Evolutionary conservation across 1,140 invertebrate species (phyloP), one percentile per base, ranked within the genome.

Genomic region (Microvelia longipes): DNA sequence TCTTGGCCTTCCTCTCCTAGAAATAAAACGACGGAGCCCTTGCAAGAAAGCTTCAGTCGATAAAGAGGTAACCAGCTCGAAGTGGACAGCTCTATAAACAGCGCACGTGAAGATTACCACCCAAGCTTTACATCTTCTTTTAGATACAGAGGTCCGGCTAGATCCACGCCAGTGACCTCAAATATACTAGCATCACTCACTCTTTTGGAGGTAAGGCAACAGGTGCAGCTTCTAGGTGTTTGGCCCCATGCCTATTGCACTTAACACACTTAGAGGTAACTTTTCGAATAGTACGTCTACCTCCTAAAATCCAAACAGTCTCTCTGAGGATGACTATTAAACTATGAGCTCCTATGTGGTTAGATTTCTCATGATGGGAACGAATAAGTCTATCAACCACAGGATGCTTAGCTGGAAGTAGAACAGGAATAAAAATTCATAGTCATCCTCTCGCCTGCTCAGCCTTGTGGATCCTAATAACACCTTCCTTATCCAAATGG

Each of bases 31-130:
- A 26, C 76, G 29, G 2, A 78, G 72, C 1, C 70, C 75, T 65
- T 74, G 62, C 1, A 78, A 28, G 71, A 78, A 78, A 27, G 29
- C 64, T 11, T 75, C 72, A 19, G 76, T 76, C 0, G 74, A 74
- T 27, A 78, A 69, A 2, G 76, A 75, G n/a, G 1, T 64, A 69
- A 73, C 72, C 19, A 80, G 50, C 73, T 80, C 79, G 13, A 80
- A 69, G 73, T 80, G 77, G 13, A 79, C 73, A 1, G 76, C 78
- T 50, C 77, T 64, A 69, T 76, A 77, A 19, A 76, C 74, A 0
- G 77, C 76, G 71, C 77, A 79, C 13, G 77, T 78, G 62, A 79
- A 79, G 24, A 79, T 28, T 68, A 74, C 74, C 19, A 78, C 70
- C 77, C 76, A 78, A 50, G 5, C 19, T 70, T 69, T 70, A 80